phyloP scores from a whole-genome alignment of 2,888 invertebrate genomes.

The Tetrapedia diversipes region DNA sequence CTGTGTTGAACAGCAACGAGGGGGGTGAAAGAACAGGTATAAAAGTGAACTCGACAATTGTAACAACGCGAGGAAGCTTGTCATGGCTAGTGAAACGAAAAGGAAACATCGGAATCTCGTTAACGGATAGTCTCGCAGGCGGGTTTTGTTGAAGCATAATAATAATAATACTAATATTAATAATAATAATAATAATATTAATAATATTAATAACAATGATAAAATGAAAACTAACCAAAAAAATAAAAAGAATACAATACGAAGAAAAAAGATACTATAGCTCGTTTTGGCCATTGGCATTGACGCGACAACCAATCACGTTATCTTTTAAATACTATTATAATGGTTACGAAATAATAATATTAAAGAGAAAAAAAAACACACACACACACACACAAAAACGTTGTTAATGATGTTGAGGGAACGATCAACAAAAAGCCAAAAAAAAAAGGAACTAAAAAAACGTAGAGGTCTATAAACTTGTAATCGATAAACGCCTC shows the following conservation, averaged over 20 bases:
- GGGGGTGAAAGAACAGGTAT: neutral
- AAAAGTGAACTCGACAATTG: constrained; percentile 3
- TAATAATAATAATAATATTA: no score
- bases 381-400: no score
- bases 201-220: no score
- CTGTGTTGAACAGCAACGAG: neutral
- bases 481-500: constrained; percentile 61
- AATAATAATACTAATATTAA: no score
- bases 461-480: constrained; percentile 48
- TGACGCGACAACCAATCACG: constrained; percentile 82
- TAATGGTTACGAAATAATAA: constrained; percentile 70
- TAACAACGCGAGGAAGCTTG: neutral
- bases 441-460: constrained; percentile 11
- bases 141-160: constrained; percentile 50
- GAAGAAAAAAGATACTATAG: constrained; percentile 45
- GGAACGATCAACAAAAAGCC: constrained; percentile 70
- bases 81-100: constrained; percentile 2
- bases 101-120: constrained; percentile 56
- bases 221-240: constrained; percentile 12
- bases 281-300: constrained; percentile 73
- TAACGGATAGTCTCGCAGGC: constrained; percentile 67
- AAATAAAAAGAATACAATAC: constrained; percentile 20
- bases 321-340: constrained; percentile 80
- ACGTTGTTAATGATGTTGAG: constrained; percentile 80
- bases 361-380: constrained; percentile 61